Evolutionary conservation across 1,140 invertebrate genomes (phyloP).

Genomic region (Drosophila biarmipes): DNA sequence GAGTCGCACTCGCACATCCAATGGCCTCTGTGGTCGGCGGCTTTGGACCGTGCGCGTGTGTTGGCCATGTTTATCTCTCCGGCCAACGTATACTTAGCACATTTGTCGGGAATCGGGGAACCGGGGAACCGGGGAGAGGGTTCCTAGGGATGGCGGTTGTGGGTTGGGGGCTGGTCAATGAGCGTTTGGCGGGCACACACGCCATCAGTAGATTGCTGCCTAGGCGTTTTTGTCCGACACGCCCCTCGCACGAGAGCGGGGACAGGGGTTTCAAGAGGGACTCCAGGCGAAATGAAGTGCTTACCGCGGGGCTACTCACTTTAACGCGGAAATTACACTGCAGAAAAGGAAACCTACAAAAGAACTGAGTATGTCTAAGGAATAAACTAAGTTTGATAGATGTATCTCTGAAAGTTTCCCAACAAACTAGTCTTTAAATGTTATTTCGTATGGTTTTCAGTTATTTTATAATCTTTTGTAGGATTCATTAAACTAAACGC

Average conservation of each 20-base stretch:
- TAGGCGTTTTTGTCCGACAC: conserved; percentile 72
- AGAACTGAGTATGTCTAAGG: neutral
- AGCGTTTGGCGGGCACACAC: conserved; percentile 29
- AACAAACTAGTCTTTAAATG: too few relatives aligned
- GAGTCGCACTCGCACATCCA: conserved; percentile 30
- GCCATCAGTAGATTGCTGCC: conserved; percentile 66
- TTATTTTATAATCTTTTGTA: neutral
- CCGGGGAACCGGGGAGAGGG: neutral
- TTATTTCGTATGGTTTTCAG: too few relatives aligned
- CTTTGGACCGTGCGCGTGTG: conserved; percentile 45
- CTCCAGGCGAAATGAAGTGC: conserved; percentile 62
- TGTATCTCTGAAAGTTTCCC: too few relatives aligned
- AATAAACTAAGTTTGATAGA: too few relatives aligned
- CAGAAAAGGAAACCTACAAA: neutral
- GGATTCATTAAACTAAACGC: neutral
- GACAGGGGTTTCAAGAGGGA: conserved; percentile 18
- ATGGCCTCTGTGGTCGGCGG: conserved; percentile 13
- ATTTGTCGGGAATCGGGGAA: conserved; percentile 20
- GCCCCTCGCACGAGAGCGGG: conserved; percentile 24
- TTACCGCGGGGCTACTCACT: conserved; percentile 54
- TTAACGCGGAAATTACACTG: conserved; percentile 11
- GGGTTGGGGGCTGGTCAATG: conserved; percentile 46
- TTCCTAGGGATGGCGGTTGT: neutral
- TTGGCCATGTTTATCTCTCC: conserved; percentile 72
- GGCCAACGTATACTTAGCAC: conserved; percentile 69